Conservation (phyloP, 2,888 invertebrate genomes). For the Pelosia muscerda region DNA sequence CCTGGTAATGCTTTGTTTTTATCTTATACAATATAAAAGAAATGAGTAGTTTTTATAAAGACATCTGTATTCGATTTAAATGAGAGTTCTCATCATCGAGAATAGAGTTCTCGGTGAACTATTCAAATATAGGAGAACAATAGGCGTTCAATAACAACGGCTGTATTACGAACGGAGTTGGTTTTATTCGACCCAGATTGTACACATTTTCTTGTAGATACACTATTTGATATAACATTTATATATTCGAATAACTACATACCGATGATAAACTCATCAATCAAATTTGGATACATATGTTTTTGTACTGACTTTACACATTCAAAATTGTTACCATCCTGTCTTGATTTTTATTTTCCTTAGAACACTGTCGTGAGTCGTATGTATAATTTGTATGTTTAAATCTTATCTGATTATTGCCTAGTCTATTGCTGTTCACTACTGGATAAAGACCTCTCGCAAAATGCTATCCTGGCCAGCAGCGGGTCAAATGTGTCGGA, state of each 20-base stretch:
- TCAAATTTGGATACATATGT: not conserved
- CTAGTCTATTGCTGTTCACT: too few species aligned
- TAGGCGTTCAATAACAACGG: constrained; percentile 37
- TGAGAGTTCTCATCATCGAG: constrained; percentile 32
- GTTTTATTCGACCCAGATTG: constrained; percentile 33
- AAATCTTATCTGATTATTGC: too few species aligned
- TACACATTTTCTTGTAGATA: constrained; percentile 7
- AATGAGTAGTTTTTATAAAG: not conserved
- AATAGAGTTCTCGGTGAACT: constrained; percentile 17
- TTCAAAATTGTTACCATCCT: too few species aligned
- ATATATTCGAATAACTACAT: too few species aligned
- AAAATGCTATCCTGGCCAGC: too few species aligned
- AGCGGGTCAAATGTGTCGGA: too few species aligned
- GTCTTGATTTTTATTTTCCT: too few species aligned
- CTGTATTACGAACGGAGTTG: constrained; percentile 32
- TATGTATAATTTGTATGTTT: too few species aligned
- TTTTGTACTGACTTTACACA: not conserved
- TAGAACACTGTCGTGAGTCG: too few species aligned
- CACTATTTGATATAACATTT: not conserved
- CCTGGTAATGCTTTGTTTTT: too few species aligned
- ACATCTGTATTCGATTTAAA: constrained; percentile 23
- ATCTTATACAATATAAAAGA: not conserved
- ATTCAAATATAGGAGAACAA: constrained; percentile 41
- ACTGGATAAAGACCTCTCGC: too few species aligned
- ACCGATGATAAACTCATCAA: too few species aligned